Percentiles rank a stretch among this genome's conserved stretches.
Evolutionary conservation across 2,113 vertebrate genomes (phyloP).

Genomic region (Anoura caudifer): DNA sequence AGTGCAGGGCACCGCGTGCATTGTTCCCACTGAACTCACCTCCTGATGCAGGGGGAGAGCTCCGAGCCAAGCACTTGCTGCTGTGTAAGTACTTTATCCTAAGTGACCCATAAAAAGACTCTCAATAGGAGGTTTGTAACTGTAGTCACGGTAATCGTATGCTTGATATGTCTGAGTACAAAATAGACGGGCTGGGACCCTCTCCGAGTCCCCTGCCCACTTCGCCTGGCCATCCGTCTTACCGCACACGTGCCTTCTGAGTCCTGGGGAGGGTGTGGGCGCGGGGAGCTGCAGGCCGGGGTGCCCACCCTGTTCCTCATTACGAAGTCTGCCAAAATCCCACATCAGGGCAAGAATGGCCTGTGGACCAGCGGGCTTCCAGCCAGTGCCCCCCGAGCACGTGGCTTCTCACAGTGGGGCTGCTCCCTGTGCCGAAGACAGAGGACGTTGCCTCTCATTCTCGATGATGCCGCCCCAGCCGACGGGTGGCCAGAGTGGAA

Average conservation of each 20-base stretch:
- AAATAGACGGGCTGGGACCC: conserved; percentile 77
- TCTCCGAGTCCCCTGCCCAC: background rate
- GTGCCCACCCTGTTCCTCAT: background rate
- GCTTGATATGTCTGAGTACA: conserved; percentile 82
- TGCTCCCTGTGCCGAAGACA: background rate
- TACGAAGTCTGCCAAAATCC: background rate
- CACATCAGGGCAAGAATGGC: background rate
- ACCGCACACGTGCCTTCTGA: rapidly evolving
- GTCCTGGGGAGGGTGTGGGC: background rate
- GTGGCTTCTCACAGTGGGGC: background rate
- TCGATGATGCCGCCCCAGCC: background rate
- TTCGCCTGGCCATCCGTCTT: background rate
- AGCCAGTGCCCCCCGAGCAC: background rate
- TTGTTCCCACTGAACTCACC: conserved; percentile 84
- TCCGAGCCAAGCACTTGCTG: conserved; percentile 83
- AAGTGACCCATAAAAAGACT: conserved; percentile 89
- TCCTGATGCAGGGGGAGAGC: conserved; percentile 85
- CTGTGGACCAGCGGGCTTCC: rapidly evolving
- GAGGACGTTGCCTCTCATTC: background rate
- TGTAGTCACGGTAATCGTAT: conserved; percentile 83
- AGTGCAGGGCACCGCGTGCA: conserved; percentile 83
- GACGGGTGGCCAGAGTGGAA: background rate
- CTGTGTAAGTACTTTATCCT: conserved; percentile 85
- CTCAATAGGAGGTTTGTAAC: conserved; percentile 82
- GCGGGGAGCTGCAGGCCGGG: background rate